phyloP scores from a whole-genome alignment of 1,140 invertebrate species.

The Rhyzopertha dominica region DNA sequence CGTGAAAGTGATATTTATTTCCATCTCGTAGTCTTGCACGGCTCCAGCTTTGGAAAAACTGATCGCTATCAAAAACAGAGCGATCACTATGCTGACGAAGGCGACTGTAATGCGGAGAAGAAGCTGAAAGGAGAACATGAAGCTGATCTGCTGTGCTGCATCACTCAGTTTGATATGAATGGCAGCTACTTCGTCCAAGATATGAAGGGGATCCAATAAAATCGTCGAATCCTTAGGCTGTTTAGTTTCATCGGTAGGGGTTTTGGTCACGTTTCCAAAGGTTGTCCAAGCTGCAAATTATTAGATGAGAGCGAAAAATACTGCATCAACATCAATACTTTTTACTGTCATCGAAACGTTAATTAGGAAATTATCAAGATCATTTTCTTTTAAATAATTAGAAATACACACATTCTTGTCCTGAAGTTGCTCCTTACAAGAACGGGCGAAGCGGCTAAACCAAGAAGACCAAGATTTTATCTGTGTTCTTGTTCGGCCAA shows the following conservation, averaged over 20 bases:
- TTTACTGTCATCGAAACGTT: too few relatives aligned
- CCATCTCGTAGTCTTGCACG: neutral
- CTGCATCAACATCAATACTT: neutral
- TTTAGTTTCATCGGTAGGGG: neutral
- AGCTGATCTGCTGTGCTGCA: slow-evolving; percentile 21
- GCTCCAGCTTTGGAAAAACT: slow-evolving; percentile 16
- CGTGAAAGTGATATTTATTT: slow-evolving; percentile 19
- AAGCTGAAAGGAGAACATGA: slow-evolving; percentile 25
- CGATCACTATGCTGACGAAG: slow-evolving; percentile 23
- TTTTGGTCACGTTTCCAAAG: neutral
- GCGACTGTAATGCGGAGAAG: slow-evolving; percentile 21
- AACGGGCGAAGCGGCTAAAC: too few relatives aligned
- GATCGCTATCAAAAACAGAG: slow-evolving; percentile 21
- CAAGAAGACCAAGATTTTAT: too few relatives aligned
- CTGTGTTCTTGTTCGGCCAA: too few relatives aligned
- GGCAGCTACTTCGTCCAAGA: slow-evolving; percentile 21
- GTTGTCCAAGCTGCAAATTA: slow-evolving; percentile 13
- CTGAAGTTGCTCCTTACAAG: too few relatives aligned
- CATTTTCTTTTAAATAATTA: too few relatives aligned
- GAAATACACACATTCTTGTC: too few relatives aligned
- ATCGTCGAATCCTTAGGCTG: slow-evolving; percentile 10
- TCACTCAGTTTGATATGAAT: slow-evolving; percentile 27
- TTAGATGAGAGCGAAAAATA: slow-evolving; percentile 2
- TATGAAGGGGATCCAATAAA: slow-evolving; percentile 13
- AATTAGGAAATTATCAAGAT: too few relatives aligned